Evolutionary conservation across 2,888 invertebrate species (phyloP), one percentile per base, ranked within the genome.

Genomic region (Schrankia costaestrigalis): DNA sequence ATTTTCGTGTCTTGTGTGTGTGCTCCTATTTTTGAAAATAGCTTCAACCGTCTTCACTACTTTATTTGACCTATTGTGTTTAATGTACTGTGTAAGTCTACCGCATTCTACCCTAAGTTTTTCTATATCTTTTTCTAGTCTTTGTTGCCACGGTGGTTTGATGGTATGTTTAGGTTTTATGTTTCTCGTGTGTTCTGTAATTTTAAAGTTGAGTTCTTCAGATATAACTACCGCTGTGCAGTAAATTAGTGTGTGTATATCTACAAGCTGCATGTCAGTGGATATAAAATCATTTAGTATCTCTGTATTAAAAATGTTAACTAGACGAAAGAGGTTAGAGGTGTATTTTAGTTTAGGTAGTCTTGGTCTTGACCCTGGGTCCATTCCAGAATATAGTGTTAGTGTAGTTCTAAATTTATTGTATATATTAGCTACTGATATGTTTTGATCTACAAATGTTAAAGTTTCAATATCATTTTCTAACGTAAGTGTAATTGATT

Each of bases 161-260:
- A 3, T 10, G 3, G 3, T 23, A 23, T 23, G 4, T 23, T 8
- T 23, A 7, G 9, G 9, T 23, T 11, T 3, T 10, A n/a, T n/a
- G n/a, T 4, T 23, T 4, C 11, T 9, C 3, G 5, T 5, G 9
- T 3, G 9, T 3, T 9, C 9, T 8, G 9, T 3, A 13, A 25
- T 25, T 25, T 25, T 25, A 8, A 13, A 25, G 8, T 7, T n/a
- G 2, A 25, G 13, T 25, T 25, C 24, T 3, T 12, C 3, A 8
- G 18, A 25, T 29, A 29, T 13, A 1, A 29, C 26, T 8, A 14
- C 3, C 9, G 26, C 32, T 10, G 21, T 21, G 15, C 32, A 32
- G 13, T 32, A 32, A 21, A 32, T 21, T 3, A 32, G 26, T 8
- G 19, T 21, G 9, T 32, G 32, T 21, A 32, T 10, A 11, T 32